Base-by-base conservation (phyloP, 2,888 invertebrate species). In the Adela reaumurella region DNA sequence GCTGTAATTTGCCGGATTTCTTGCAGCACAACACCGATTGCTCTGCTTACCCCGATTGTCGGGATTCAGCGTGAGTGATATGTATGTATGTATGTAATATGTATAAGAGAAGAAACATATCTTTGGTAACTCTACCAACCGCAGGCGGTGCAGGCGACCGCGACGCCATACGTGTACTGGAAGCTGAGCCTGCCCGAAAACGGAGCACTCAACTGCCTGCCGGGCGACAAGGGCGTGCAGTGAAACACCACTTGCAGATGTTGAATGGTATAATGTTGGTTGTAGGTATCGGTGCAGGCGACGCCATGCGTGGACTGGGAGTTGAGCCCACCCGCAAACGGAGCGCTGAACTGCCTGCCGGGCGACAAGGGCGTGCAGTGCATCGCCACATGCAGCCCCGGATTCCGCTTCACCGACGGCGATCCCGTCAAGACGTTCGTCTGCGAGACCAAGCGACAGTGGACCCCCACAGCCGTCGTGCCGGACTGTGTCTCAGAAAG, bases 291-390 rank as follows among this genome's bases (percentile, higher is more conserved):
- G 0, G 93, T 95, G 1, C 92, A 94, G 81, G 93, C 95, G 1
- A 92, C 94, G 0, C 92, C 93, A 14, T 97, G 97, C 60, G 94
- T 95, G 0, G 92, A 94, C 59, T 96, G 96, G 94, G 95, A 97
- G 63, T 68, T 97, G 5, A 88, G 89, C 64, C 86, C 92, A 3
- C 95, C 97, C 1, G 88, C 90, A 0, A 89, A 95, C 66, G 96
- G 96, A 45, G 90, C 88, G 46, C 79, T 95, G 20, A 93, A 94
- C 62, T 95, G 95, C 60, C 71, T 92, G 14, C 89, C 92, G 17
- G 89, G 90, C 3, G 92, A 92, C 50, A 82, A 85, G 59, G 92
- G 92, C 49, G 81, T 92, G 43, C 90, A 94, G 57, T 96, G 95
- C 62, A 88, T 93, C 52, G 94, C 94, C 1, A 92, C 93, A 1